Evolutionary conservation across 1,140 invertebrate genomes (phyloP), one percentile per base, ranked within the genome.

Genomic region (Drosophila navojoa): DNA sequence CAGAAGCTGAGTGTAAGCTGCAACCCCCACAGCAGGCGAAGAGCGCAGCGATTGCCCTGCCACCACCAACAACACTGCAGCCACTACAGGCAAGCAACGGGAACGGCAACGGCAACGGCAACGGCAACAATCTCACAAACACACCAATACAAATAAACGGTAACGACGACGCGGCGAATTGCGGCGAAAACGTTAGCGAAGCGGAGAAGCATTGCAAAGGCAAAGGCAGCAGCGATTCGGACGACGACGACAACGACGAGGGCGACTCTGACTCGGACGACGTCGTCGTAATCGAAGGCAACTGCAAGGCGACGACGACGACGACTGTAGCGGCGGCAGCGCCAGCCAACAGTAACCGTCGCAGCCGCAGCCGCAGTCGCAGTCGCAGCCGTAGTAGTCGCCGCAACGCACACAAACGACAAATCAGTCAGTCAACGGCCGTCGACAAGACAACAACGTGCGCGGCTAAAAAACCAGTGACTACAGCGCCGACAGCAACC

Each of bases 361-460:
- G 44, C 22, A 74, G 76, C 42, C 67, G 44, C 29, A 75, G 76
- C 44, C 68, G 44, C 53, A 71, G 47, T 47, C 61, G 72, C 22
- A 76, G 66, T 64, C 71, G 68, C 63, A 87, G 81, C 69, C 81
- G 78, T 67, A 80, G 57, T 67, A 71, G 71, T 71, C 81, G 85
- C 77, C 82, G 81, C 47, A 86, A 73, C 71, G 63, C 75, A 64
- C 81, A 79, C 63, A 87, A 75, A 55, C 84, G 76, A 47, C 84
- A 91, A 91, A 91, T 90, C 87, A 91, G 80, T 90, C 90, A 90
- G 78, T 91, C 82, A 71, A 73, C 80, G 87, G 90, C 90, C 90
- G 86, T 91, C 90, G 90, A 79, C 69, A 91, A 91, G 90, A 86
- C 81, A 91, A 89, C 86, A 91, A 91, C 90, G 90, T 90, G 89